A percentile compares a stretch with the other conserved stretches of the same genome.
Conservation (phyloP, 2,888 invertebrate species). For the Andrena flavipes region DNA sequence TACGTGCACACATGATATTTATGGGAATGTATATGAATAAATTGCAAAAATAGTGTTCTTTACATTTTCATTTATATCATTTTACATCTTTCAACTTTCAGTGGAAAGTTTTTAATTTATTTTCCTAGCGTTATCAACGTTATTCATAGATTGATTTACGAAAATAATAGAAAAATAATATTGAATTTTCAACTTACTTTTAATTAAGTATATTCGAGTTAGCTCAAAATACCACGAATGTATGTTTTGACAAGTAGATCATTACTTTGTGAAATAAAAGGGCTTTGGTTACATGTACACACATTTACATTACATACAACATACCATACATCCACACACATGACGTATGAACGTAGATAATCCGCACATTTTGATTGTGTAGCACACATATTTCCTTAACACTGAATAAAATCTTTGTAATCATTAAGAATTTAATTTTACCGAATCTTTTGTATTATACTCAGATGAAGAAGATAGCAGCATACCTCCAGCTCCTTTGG, state of each 20-base stretch:
- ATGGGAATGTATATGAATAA: neutral
- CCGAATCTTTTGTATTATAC: conserved; percentile 40
- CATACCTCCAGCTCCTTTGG: conserved; percentile 77
- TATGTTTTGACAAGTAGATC: too few species aligned
- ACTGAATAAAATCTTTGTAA: neutral
- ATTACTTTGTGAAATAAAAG: too few species aligned
- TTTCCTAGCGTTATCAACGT: neutral
- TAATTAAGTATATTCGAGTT: neutral
- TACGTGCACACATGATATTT: neutral
- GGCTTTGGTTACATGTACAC: too few species aligned
- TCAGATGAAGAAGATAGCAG: conserved; percentile 81
- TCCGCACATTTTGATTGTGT: neutral
- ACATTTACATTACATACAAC: neutral
- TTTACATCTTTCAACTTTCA: neutral
- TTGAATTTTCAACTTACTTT: neutral
- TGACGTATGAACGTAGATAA: neutral
- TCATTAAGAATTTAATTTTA: conserved; percentile 10
- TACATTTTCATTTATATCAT: neutral
- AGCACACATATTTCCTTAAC: neutral
- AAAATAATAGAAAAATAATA: neutral
- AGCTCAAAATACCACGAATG: neutral
- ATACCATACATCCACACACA: neutral
- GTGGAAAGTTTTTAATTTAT: too few species aligned
- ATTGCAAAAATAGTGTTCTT: neutral
- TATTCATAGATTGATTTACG: neutral